Evolutionary conservation across 2,888 invertebrate species (phyloP).

Genomic region (Drosophila borealis): DNA sequence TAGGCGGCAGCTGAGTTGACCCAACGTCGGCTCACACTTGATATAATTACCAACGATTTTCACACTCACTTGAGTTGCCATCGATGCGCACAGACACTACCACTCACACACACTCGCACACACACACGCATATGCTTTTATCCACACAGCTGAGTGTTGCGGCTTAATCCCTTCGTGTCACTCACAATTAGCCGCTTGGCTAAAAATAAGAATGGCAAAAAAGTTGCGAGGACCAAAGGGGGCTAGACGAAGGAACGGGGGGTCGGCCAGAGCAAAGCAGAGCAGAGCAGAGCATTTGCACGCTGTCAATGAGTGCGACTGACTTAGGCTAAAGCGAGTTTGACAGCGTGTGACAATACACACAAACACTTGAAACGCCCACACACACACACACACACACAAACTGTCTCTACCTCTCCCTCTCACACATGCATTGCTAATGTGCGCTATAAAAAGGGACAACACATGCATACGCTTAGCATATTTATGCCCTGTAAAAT

Average conservation of each 20-base stretch:
- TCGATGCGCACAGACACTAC: constrained; percentile 43
- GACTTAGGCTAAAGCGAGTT: constrained; percentile 66
- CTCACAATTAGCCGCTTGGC: constrained; percentile 75
- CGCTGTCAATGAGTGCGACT: constrained; percentile 60
- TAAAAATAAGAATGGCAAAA: constrained; percentile 67
- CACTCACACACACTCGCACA: constrained; percentile 3
- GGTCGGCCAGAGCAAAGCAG: not conserved
- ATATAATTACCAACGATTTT: constrained; percentile 59
- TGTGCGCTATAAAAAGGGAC: constrained; percentile 12
- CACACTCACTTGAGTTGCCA: constrained; percentile 70
- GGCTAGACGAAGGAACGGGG: not conserved
- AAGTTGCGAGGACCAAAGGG: constrained; percentile 18
- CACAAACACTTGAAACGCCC: constrained; percentile 40
- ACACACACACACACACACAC: constrained; percentile 24
- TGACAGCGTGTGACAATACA: constrained; percentile 73
- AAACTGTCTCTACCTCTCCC: constrained; percentile 1
- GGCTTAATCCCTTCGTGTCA: constrained; percentile 58
- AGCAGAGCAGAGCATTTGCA: constrained; percentile 26
- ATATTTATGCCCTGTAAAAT: constrained; percentile 41
- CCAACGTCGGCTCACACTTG: constrained; percentile 13
- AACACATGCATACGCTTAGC: constrained; percentile 51
- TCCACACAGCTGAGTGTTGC: constrained; percentile 26
- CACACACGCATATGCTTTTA: constrained; percentile 20
- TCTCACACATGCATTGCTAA: not conserved
- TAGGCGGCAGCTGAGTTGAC: constrained; percentile 7